Conservation (phyloP, 2,888 invertebrate genomes). For the Microchrysa polita region DNA sequence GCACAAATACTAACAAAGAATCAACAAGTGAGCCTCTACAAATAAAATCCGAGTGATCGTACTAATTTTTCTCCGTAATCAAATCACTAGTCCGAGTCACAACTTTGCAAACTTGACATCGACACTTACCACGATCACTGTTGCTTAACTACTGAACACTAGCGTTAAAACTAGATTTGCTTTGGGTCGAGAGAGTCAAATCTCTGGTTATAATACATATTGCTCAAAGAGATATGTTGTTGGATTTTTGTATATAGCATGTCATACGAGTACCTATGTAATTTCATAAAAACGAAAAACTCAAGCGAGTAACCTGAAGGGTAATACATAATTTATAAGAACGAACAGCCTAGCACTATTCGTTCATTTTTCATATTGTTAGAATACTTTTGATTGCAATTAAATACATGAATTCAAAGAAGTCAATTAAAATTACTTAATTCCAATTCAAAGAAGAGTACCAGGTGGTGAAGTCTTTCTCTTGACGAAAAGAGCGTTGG, state of each 20-base stretch:
- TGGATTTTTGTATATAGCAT: slow-evolving; percentile 22
- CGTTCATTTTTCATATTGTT: background rate
- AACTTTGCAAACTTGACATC: background rate
- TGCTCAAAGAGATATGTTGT: slow-evolving; percentile 6
- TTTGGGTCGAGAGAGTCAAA: background rate
- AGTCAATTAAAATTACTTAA: too few species aligned
- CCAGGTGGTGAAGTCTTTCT: too few species aligned
- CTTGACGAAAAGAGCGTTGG: too few species aligned
- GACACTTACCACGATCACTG: slow-evolving; percentile 23
- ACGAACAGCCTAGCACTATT: background rate
- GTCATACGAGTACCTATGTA: too few species aligned
- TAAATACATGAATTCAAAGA: too few species aligned
- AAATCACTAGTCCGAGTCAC: background rate
- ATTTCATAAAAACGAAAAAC: slow-evolving; percentile 26
- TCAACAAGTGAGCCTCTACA: background rate
- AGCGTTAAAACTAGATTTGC: background rate
- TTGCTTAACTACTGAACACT: slow-evolving; percentile 12
- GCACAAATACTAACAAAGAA: too few species aligned
- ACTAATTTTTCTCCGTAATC: background rate
- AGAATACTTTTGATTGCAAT: too few species aligned
- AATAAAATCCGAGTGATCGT: background rate
- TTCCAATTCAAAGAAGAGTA: too few species aligned
- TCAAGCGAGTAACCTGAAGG: slow-evolving; percentile 30
- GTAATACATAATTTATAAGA: background rate
- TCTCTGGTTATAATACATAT: background rate